These are phyloP conservation scores for Helicoverpa zea DNA, from an alignment of 1,140 invertebrate species.

Conservation along the genomic window DNA sequence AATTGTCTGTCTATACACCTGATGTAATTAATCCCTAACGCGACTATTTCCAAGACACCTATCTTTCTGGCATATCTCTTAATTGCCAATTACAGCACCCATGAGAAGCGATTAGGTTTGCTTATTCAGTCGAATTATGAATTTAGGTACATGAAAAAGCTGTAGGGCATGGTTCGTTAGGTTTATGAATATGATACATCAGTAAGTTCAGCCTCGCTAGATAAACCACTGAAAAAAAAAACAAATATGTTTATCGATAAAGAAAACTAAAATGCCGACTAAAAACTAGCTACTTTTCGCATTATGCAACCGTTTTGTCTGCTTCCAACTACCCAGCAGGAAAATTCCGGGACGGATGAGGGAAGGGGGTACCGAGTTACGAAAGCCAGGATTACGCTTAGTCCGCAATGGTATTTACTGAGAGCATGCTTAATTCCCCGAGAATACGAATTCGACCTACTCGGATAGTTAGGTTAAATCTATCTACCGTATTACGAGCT, in stretches of 20 bases:
- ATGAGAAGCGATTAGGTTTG: slow-evolving; percentile 14
- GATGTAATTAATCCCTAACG: slow-evolving; percentile 31
- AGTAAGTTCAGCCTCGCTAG: no score
- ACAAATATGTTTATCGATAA: not conserved
- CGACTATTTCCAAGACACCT: not conserved
- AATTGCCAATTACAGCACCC: slow-evolving; percentile 36
- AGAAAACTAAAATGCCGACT: not conserved
- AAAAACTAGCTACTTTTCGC: not conserved
- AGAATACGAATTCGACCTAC: not conserved
- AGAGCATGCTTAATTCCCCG: slow-evolving; percentile 16
- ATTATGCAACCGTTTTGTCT: slow-evolving; percentile 18
- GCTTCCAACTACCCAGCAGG: not conserved
- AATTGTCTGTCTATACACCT: slow-evolving; percentile 9
- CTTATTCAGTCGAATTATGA: slow-evolving; percentile 15
- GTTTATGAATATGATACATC: not conserved
- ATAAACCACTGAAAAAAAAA: no score
- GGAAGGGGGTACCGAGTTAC: not conserved
- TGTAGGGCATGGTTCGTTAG: not conserved
- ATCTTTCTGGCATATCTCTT: slow-evolving; percentile 28
- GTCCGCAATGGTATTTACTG: slow-evolving; percentile 19
- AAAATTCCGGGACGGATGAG: not conserved
- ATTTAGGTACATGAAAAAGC: not conserved
- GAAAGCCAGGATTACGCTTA: slow-evolving; percentile 19
- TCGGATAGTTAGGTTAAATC: not conserved
- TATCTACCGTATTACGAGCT: not conserved